Conservation (phyloP, 2,888 invertebrate genomes). For the Synergus laeviventris region DNA sequence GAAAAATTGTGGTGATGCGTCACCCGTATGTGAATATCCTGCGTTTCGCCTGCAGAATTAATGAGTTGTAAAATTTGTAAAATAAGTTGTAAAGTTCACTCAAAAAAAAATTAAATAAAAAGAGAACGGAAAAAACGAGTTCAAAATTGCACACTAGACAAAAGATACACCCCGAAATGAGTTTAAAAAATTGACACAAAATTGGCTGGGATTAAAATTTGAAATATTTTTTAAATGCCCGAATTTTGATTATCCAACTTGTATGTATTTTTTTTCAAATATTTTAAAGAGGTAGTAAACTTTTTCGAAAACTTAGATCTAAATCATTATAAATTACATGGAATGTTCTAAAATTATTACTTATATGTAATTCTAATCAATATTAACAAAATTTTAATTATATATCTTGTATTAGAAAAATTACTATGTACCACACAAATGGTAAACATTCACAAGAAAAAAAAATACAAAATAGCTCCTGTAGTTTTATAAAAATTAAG, state of each 20-base stretch:
- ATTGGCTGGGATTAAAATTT: neutral
- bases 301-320: neutral
- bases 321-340: neutral
- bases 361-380: neutral
- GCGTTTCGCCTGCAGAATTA: conserved; percentile 70
- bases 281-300: neutral
- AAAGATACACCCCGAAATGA: conserved; percentile 3
- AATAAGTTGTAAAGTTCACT: neutral
- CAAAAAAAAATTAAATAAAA: neutral
- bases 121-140: neutral
- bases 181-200: neutral
- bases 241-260: neutral
- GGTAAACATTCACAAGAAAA: neutral
- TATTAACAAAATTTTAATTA: neutral
- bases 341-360: neutral
- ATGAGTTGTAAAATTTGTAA: neutral
- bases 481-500: neutral
- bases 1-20: conserved; percentile 76
- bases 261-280: neutral
- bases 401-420: neutral
- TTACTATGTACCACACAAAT: neutral
- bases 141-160: neutral
- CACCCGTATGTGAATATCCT: conserved; percentile 77
- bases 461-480: neutral
- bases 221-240: neutral